Conservation (phyloP, 1,140 invertebrate species). For the Oryctes rhinoceros region DNA sequence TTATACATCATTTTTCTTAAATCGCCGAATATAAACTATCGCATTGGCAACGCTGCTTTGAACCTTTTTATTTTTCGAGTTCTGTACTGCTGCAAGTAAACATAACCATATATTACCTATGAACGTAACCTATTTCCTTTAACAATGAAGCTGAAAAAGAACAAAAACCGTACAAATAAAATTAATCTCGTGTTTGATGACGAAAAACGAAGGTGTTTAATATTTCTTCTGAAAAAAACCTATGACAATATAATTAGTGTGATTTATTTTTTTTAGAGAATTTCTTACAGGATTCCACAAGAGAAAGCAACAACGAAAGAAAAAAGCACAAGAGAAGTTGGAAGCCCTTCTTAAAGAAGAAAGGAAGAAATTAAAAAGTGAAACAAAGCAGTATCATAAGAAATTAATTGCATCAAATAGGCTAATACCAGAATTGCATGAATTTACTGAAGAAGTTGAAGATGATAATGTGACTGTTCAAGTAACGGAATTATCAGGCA, state of each 20-base stretch:
- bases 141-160: neutral
- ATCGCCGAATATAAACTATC: too few species aligned
- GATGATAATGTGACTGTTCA: conserved; percentile 79
- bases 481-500: conserved; percentile 74
- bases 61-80: too few species aligned
- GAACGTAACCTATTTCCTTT: neutral
- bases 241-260: neutral
- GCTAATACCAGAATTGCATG: conserved; percentile 72
- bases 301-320: conserved; percentile 75
- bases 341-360: conserved; percentile 77
- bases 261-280: conserved; percentile 63
- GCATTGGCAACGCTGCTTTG: too few species aligned
- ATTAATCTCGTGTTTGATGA: conserved; percentile 69
- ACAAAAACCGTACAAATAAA: conserved; percentile 63
- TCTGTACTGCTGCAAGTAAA: neutral
- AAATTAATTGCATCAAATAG: conserved; percentile 70
- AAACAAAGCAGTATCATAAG: conserved; percentile 74
- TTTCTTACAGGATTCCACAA: conserved; percentile 81
- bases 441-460: conserved; percentile 75
- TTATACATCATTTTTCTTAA: too few species aligned
- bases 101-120: neutral
- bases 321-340: conserved; percentile 74
- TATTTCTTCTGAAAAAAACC: neutral
- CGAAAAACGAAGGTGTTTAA: conserved; percentile 66
- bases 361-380: conserved; percentile 74